Evolutionary conservation across 92 coral and sea anemone genomes (phyloP), one percentile per base, ranked within the genome.

Genomic region (Umimayanthus kanabou): DNA sequence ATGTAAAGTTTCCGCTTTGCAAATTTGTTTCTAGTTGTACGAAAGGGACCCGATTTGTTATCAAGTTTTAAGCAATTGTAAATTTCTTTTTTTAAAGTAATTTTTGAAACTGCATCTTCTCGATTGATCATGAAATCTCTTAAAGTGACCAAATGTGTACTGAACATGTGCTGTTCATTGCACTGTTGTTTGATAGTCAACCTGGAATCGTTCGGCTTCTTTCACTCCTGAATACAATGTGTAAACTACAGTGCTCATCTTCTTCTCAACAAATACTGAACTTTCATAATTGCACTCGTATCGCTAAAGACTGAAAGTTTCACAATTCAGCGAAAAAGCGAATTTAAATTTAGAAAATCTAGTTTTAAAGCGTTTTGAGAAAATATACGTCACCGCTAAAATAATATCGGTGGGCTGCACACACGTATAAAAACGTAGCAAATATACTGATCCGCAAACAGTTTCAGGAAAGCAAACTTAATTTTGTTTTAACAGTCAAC

Each of bases 1-100:
- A 83, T 83, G 87, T 69, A 45, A 43, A 88, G 61, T 81, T 87
- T 90, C 83, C 80, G 83, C 55, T 75, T 33, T 61, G 85, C 80
- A 58, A 83, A 26, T 83, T 33, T 49, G 73, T 43, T 83, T 70
- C 58, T 2, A 37, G 73, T 83, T 39, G 58, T 82, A n/a, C 61
- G 15, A 67, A 42, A 67, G 15, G 1, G 14, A 45, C 42, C 20
- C 39, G 65, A 82, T 40, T 82, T 33, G 66, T 29, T 80, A 61
- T 53, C 53, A 14, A 37, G 47, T 18, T 33, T 47, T 33, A 29
- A 61, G 74, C 55, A 61, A 30, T 80, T 18, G 39, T 80, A 40
- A 30, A 55, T 47, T 79, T 49, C n/a, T 39, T 39, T 74, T 73
- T 20, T 53, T 14, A 15, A 39, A 18, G 45, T 28, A 37, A 73